Base-by-base conservation (phyloP, 2,797 vertebrate species). In the Philypnodon macrostomus region DNA sequence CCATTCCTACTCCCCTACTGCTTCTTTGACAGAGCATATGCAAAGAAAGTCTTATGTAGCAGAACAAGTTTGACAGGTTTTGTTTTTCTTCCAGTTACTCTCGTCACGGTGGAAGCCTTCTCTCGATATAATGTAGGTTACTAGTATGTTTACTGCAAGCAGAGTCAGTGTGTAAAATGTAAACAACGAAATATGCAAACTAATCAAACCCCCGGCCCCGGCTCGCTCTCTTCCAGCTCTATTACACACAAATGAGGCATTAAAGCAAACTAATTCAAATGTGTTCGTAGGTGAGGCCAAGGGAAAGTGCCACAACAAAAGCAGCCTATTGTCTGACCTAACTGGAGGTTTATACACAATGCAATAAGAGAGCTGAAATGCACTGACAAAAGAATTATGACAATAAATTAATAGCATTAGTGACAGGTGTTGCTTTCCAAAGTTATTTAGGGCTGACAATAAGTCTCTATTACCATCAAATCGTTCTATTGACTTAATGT, bases 151-250 rank as follows among this genome's bases (percentile, higher is more conserved):
- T 84, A 85, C 78, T 75, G 68, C 63, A 74, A 81, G 67, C 80
- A 71, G 15, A 38, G 54, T 30, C 46, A 65, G 70, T 74, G 76
- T 80, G 12, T 63, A 38, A 67, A 81, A 35, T 81, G 56, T 70
- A 83, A 83, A 87, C 81, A 84, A n/a, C 39, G 26, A 73, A 74
- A 77, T 63, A 86, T 78, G 83, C 75, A 81, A 79, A 84, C 49
- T 77, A 68, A 62, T 72, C 57, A 81, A 81, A 84, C 79, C 63
- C 65, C 24, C 1, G 35, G 24, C 54, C 61, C 52, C 35, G 46
- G 57, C 47, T 60, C 38, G 32, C 50, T 36, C 53, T 60, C 48
- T 67, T 36, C 32, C 18, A 57, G 31, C 41, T 65, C 37, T 52
- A 53, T 53, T 60, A 53, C 18, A 53, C 39, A 51, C 63, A 73